phyloP scores from a whole-genome alignment of 2,797 vertebrate species.

The Squalus acanthias region DNA sequence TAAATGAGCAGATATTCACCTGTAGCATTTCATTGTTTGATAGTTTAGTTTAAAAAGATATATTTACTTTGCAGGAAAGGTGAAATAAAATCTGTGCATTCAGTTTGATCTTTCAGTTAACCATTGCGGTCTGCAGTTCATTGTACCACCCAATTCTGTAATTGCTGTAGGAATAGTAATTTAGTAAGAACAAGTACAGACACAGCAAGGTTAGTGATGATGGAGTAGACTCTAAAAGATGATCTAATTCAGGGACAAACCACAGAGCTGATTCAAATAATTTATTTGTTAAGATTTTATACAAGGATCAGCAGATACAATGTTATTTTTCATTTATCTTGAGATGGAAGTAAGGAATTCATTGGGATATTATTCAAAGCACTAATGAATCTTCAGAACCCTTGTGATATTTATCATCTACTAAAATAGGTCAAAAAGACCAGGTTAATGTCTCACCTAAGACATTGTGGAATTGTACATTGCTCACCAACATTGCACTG shows the following conservation, averaged over 20 bases:
- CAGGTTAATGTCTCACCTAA: not conserved
- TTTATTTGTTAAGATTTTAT: not conserved
- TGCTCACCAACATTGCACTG: not conserved
- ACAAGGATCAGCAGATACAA: not conserved
- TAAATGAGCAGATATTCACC: not conserved
- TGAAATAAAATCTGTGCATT: not conserved
- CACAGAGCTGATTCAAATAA: not conserved
- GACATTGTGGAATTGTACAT: not conserved
- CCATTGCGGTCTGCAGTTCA: not conserved
- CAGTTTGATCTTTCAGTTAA: not conserved
- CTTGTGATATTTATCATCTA: not conserved
- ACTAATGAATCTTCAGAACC: not conserved
- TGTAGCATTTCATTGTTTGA: not conserved
- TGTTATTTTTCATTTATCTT: not conserved
- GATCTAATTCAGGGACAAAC: not conserved
- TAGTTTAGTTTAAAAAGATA: not conserved
- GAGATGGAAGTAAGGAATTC: not conserved
- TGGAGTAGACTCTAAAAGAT: not conserved
- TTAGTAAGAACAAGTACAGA: not conserved
- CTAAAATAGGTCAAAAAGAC: not conserved
- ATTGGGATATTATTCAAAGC: not conserved
- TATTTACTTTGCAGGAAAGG: not conserved
- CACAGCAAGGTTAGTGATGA: not conserved
- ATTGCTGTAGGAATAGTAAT: not conserved
- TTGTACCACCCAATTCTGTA: not conserved